These are phyloP conservation scores for Schrankia costaestrigalis DNA, from an alignment of 2,888 invertebrate species.

Conservation along the genomic window DNA sequence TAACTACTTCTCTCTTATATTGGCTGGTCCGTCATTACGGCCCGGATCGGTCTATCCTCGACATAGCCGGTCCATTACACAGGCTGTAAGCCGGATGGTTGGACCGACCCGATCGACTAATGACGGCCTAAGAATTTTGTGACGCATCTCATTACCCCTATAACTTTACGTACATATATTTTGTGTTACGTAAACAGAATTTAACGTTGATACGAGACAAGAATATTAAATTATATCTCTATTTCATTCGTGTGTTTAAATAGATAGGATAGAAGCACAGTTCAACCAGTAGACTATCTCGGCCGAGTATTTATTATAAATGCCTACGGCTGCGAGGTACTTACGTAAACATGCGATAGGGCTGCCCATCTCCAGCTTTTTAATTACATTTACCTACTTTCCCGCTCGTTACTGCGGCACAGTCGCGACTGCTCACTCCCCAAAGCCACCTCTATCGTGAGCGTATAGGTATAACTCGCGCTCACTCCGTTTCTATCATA, in stretches of 20 bases:
- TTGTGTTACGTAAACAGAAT: slow-evolving; percentile 12
- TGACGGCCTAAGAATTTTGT: slow-evolving; percentile 55
- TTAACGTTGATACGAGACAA: slow-evolving; percentile 23
- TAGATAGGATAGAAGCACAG: too few relatives aligned
- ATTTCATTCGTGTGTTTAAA: slow-evolving; percentile 21
- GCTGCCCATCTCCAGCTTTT: too few relatives aligned
- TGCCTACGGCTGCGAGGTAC: too few relatives aligned
- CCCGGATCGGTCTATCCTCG: slow-evolving; percentile 47
- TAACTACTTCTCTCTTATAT: slow-evolving; percentile 50
- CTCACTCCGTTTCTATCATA: too few relatives aligned
- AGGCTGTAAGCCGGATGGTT: slow-evolving; percentile 39
- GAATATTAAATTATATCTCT: slow-evolving; percentile 33
- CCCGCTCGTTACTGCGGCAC: too few relatives aligned
- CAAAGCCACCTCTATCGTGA: too few relatives aligned
- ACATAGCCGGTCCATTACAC: slow-evolving; percentile 40
- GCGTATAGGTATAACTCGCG: too few relatives aligned
- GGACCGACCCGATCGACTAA: slow-evolving; percentile 48
- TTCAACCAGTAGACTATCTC: too few relatives aligned
- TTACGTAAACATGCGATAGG: too few relatives aligned
- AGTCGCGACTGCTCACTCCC: too few relatives aligned
- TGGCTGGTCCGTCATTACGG: slow-evolving; percentile 55
- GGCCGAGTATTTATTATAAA: too few relatives aligned
- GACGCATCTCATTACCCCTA: slow-evolving; percentile 45
- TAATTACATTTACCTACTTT: too few relatives aligned
- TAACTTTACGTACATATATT: slow-evolving; percentile 22